Conservation (phyloP, 2,888 invertebrate genomes). For the Biston betularia region DNA sequence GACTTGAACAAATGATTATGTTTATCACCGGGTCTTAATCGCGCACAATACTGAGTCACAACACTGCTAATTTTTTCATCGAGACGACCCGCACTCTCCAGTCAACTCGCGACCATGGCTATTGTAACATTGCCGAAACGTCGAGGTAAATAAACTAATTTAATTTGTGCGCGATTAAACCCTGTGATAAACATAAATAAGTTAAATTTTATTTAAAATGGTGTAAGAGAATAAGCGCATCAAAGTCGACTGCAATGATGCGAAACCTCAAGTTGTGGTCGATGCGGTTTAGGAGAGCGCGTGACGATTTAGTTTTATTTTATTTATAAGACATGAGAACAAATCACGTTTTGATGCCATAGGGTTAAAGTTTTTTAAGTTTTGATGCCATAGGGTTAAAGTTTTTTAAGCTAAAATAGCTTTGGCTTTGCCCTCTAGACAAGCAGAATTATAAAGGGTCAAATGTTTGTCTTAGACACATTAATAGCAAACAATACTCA, state of each 20-base stretch:
- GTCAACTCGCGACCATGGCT: no score
- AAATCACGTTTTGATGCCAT: neutral
- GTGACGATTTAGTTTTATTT: slow-evolving; percentile 18
- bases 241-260: slow-evolving; percentile 51
- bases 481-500: neutral
- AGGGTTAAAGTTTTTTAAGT: neutral
- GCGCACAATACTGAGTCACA: no score
- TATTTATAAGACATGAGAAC: slow-evolving; percentile 4
- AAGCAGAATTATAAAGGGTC: neutral
- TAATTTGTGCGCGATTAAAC: no score
- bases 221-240: neutral
- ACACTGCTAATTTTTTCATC: no score
- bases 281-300: slow-evolving; percentile 50
- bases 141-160: no score
- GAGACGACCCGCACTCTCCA: no score
- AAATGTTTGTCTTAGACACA: neutral
- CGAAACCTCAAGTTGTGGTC: slow-evolving; percentile 59
- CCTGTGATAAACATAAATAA: no score
- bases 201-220: neutral
- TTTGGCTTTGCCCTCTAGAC: slow-evolving; percentile 4
- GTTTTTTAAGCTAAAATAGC: neutral
- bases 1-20: no score
- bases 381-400: neutral
- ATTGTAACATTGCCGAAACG: no score
- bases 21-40: no score